Base-by-base conservation (phyloP, 2,888 invertebrate genomes). In the Ochropleura plecta region DNA sequence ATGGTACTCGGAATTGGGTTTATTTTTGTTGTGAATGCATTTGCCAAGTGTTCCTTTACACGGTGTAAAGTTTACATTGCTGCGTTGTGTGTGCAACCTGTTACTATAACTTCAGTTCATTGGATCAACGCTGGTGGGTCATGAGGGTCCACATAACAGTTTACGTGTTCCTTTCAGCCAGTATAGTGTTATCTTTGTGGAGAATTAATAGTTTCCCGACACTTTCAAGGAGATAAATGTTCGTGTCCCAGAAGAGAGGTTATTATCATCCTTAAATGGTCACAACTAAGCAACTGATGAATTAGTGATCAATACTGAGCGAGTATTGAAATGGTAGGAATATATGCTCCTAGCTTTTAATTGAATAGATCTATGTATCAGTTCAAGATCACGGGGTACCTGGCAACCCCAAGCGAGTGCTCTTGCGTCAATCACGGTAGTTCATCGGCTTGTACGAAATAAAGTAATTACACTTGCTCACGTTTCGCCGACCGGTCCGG, bases 401-500 rank as follows among this genome's bases (percentile, higher is more conserved):
- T 64, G 44, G 62, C 60, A 60, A 46, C 49, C 49, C 16, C 7
- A 44, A 30, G n/a, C 60, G 55, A 78, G 44, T 73, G 51, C 73
- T 73, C 46, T 46, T 6, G 48, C 44, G 70, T 70, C 83, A 64
- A 74, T 79, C 70, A 60, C 69, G 60, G 55, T 48, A 53, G 60
- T 51, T 55, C 66, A 69, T 59, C 51, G 49, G 44, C 49, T 59
- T 59, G 57, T 57, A 30, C 59, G 42, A 64, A 82, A 76, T 82
- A 70, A 82, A 72, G 60, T 70, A 77, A 84, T 73, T 73, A 73
- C 59, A 69, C 7, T 66, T 44, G 57, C 57, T 84, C 64, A 81
- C 60, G 77, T 68, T 69, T 70, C 30, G 83, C 14, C 30, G 55
- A 46, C 75, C 74, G 76, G 69, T 66, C 57, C 78, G 40, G 51